phyloP scores from a whole-genome alignment of 2,113 vertebrate genomes.

The Taurulus bubalis region DNA sequence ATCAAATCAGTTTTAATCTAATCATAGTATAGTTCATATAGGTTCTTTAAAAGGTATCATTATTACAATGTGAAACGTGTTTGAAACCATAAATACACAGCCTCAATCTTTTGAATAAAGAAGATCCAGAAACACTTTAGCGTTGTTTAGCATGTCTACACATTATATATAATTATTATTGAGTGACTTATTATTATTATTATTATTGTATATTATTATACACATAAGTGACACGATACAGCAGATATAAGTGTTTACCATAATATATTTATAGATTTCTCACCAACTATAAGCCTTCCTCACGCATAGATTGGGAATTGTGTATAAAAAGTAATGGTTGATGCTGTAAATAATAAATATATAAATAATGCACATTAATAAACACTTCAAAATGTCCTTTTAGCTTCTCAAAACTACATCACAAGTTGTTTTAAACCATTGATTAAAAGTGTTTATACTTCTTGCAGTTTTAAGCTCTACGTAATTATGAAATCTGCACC shows the following conservation, averaged over 20 bases:
- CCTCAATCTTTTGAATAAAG: not conserved
- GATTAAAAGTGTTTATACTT: not conserved
- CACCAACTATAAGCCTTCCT: not conserved
- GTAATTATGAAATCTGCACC: not conserved
- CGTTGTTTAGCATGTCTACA: not conserved
- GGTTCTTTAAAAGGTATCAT: not conserved
- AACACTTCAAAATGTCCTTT: not conserved
- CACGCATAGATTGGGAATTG: not conserved
- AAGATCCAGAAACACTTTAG: not conserved
- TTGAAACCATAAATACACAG: not conserved
- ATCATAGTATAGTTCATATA: not conserved
- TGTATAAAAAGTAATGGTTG: not conserved
- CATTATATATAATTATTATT: not conserved
- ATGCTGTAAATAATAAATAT: not conserved
- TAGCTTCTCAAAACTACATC: too few species aligned
- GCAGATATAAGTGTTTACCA: too few species aligned
- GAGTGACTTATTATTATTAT: too few species aligned
- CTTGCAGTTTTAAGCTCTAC: not conserved
- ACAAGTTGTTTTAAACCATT: not conserved
- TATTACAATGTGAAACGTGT: not conserved
- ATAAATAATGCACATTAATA: not conserved
- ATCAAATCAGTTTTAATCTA: not conserved
- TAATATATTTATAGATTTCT: not conserved
- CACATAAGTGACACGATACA: not conserved
- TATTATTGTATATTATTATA: too few species aligned